Evolutionary conservation across 2,113 vertebrate species (phyloP), one percentile per base, ranked within the genome.

Genomic region (Syrmaticus mikado): DNA sequence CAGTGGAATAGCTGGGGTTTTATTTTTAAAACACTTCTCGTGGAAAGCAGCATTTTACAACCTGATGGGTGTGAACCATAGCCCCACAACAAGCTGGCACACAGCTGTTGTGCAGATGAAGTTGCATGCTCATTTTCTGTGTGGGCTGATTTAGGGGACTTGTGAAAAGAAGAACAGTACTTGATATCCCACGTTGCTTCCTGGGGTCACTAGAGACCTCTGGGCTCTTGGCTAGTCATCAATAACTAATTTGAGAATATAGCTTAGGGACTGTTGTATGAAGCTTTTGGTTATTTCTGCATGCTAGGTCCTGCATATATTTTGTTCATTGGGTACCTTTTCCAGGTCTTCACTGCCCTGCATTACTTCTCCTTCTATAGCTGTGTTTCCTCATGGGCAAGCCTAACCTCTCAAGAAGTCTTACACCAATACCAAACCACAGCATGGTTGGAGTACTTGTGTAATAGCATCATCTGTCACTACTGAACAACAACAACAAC

Each of bases 41-140:
- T 92, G 83, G 81, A 93, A 95, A 90, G 75, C 67, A 74, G 40
- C 45, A 72, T 85, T 92, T 95, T 83, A 68, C 53, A 91, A 58
- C 71, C 43, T 61, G 76, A 2, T 55, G 66, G 71, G 40, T 1
- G 1, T 36, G 32, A 58, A 41, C 52, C 11, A 3, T 61, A 82
- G 74, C 65, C 38, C 83, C 84, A 75, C 60, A 80, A 76, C 72
- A 94, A 68, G 72, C 0, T 87, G 87, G 58, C n/a, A 71, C 62
- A 66, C 55, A 71, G 28, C 68, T 90, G 43, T 25, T 84, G 40
- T 52, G 62, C 71, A 40, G 74, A 84, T 50, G 64, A 41, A 64
- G 62, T 55, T 73, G 12, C 72, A 19, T 17, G 21, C 18, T 61
- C 3, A 15, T 48, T 83, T 85, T 80, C 38, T 55, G 41, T 60